These are phyloP conservation scores for Idaea aversata DNA, from an alignment of 2,888 invertebrate genomes.

Conservation along the genomic window DNA sequence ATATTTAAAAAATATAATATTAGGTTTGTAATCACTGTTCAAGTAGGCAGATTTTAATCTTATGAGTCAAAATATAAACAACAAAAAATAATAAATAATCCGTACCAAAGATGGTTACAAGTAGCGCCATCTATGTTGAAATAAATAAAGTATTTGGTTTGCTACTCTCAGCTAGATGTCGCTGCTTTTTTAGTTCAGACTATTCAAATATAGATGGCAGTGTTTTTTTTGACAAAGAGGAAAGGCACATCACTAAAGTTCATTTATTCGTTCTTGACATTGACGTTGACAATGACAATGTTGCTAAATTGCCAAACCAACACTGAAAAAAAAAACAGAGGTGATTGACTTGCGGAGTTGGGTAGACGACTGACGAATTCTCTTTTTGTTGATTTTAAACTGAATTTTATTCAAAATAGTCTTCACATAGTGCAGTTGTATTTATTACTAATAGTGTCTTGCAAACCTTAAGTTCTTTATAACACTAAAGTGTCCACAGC, in stretches of 20 bases:
- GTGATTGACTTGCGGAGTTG: not conserved
- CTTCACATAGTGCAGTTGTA: not conserved
- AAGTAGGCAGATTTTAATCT: too few relatives aligned
- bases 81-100: not conserved
- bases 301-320: not conserved
- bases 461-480: not conserved
- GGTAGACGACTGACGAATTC: not conserved
- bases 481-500: not conserved
- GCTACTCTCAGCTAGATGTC: constrained; percentile 30
- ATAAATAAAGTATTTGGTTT: constrained; percentile 18
- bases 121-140: constrained; percentile 38
- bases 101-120: not conserved
- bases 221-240: constrained; percentile 13
- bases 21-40: too few relatives aligned
- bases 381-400: not conserved
- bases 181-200: constrained; percentile 5
- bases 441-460: not conserved
- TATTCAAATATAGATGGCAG: constrained; percentile 37
- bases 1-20: too few relatives aligned
- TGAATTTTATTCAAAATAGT: not conserved
- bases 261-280: constrained; percentile 9
- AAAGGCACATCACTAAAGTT: constrained; percentile 27
- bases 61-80: too few relatives aligned
- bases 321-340: not conserved
- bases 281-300: constrained; percentile 2